phyloP scores from a whole-genome alignment of 2,888 invertebrate species.

The Drosophila macrospina region DNA sequence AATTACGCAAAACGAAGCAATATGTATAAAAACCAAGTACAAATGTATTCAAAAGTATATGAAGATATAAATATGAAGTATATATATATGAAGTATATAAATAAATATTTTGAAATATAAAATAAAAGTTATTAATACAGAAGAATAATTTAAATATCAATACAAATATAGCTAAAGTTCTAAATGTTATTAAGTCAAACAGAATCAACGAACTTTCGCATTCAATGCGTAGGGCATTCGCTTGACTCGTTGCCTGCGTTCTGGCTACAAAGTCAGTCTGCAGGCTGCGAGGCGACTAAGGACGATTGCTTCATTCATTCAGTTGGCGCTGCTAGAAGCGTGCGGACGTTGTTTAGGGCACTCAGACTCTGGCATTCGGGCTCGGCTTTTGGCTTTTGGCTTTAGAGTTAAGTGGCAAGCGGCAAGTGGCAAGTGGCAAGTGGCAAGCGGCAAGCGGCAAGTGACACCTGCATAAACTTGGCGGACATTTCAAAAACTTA shows the following conservation, averaged over 20 bases:
- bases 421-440: slow-evolving; percentile 54
- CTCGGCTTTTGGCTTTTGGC: slow-evolving; percentile 61
- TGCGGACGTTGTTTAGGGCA: slow-evolving; percentile 77
- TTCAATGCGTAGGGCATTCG: slow-evolving; percentile 43
- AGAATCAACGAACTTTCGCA: neutral
- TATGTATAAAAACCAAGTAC: too few species aligned
- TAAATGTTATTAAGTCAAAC: neutral
- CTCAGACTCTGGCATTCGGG: slow-evolving; percentile 50
- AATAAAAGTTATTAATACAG: too few species aligned
- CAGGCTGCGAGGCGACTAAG: slow-evolving; percentile 67
- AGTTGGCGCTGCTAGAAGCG: slow-evolving; percentile 76
- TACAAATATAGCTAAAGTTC: too few species aligned
- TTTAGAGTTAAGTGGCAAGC: slow-evolving; percentile 66
- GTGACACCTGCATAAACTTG: slow-evolving; percentile 49
- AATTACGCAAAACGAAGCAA: too few species aligned
- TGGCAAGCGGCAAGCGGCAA: slow-evolving; percentile 57
- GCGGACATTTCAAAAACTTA: slow-evolving; percentile 45
- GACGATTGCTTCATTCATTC: slow-evolving; percentile 78
- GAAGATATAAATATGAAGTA: too few species aligned
- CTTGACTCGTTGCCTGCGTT: slow-evolving; percentile 44
- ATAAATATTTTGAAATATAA: too few species aligned
- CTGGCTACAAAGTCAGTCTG: slow-evolving; percentile 49
- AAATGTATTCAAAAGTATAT: too few species aligned
- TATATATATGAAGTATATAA: too few species aligned
- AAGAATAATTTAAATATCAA: neutral